Conservation (phyloP, 2,113 vertebrate genomes). For the Ochotona princeps region DNA sequence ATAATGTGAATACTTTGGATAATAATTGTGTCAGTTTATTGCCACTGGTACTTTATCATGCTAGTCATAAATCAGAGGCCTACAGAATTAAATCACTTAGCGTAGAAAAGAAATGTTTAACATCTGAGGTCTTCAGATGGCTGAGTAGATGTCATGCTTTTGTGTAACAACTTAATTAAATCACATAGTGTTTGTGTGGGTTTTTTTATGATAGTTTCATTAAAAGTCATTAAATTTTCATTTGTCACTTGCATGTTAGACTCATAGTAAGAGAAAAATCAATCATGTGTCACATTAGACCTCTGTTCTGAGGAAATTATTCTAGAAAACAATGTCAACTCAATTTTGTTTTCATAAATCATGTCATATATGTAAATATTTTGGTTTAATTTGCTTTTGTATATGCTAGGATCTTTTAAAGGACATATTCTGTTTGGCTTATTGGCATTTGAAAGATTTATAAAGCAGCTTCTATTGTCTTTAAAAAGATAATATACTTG, state of each 20-base stretch:
- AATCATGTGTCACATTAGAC: neutral
- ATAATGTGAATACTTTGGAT: neutral
- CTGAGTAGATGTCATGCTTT: neutral
- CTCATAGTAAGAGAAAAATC: neutral
- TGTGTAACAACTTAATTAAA: neutral
- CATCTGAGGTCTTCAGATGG: neutral
- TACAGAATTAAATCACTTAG: neutral
- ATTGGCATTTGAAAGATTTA: neutral
- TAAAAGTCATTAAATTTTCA: neutral
- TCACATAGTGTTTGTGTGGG: neutral
- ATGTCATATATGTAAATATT: neutral
- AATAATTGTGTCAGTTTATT: neutral
- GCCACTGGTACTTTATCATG: neutral
- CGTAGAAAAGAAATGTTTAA: neutral
- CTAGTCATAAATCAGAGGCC: neutral
- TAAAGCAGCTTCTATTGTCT: neutral
- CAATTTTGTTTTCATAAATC: conserved; percentile 41
- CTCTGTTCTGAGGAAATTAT: neutral
- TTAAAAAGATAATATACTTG: neutral
- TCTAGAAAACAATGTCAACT: conserved; percentile 22
- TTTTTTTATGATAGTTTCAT: neutral
- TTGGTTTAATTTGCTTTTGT: conserved; percentile 16
- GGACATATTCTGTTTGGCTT: neutral
- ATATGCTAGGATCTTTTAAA: neutral
- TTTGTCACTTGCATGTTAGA: neutral